Evolutionary conservation across 2,888 invertebrate genomes (phyloP).

Genomic region (Aplocera efformata): DNA sequence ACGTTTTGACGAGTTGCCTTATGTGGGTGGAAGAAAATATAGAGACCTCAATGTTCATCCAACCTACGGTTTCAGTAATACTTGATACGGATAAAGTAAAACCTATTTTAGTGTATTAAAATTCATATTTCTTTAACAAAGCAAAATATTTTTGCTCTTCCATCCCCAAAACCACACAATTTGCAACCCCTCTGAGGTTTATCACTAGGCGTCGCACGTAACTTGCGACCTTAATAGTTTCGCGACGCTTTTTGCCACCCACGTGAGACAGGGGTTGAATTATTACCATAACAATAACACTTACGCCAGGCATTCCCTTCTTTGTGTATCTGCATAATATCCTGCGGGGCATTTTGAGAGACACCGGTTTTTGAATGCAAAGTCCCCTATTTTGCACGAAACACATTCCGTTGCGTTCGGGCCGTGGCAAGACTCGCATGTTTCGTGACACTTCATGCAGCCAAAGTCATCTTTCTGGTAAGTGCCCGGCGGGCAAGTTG

Average conservation of each 20-base stretch:
- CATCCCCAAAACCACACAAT: no score
- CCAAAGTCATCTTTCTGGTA: slow-evolving; percentile 93
- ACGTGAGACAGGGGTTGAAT: slow-evolving; percentile 18
- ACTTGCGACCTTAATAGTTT: no score
- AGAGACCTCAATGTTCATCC: no score
- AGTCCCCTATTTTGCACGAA: slow-evolving; percentile 87
- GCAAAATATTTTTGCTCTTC: no score
- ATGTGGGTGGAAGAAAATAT: no score
- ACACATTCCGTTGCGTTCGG: slow-evolving; percentile 89
- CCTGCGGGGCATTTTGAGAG: slow-evolving; percentile 86
- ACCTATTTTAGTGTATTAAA: no score
- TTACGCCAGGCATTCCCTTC: slow-evolving; percentile 86
- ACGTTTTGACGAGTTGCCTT: slow-evolving; percentile 10
- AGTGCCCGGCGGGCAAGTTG: slow-evolving; percentile 90
- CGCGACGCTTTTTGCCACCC: no score
- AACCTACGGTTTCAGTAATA: no score
- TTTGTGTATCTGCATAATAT: slow-evolving; percentile 87
- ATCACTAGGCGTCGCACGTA: no score
- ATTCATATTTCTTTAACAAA: no score
- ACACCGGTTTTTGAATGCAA: slow-evolving; percentile 86
- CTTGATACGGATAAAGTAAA: no score
- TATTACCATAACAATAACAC: slow-evolving; percentile 50
- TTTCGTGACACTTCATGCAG: slow-evolving; percentile 88
- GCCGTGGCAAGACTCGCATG: slow-evolving; percentile 91
- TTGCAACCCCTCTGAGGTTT: no score